These are phyloP conservation scores for Cecidostiba fungosa DNA, from an alignment of 2,888 invertebrate genomes.

Conservation along the genomic window DNA sequence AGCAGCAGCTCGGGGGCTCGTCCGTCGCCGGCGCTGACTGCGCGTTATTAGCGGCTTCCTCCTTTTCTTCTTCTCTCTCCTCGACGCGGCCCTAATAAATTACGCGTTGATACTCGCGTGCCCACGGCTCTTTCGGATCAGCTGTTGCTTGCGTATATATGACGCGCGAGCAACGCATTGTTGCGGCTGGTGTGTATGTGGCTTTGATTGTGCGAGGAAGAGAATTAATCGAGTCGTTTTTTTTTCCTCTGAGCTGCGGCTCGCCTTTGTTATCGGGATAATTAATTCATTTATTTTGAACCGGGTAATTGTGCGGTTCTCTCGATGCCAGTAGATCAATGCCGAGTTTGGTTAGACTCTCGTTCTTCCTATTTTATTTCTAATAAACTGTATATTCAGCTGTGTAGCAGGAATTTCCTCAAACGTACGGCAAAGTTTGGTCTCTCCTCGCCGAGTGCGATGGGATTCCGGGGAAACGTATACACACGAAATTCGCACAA, in stretches of 20 bases:
- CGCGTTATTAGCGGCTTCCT: slow-evolving; percentile 58
- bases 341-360: neutral
- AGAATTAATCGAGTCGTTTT: neutral
- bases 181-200: neutral
- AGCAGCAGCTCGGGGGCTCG: slow-evolving; percentile 27
- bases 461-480: neutral
- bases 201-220: neutral
- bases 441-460: neutral
- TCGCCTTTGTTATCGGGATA: neutral
- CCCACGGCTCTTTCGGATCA: slow-evolving; percentile 23
- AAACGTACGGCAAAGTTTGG: neutral
- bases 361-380: no score
- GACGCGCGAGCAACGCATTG: neutral
- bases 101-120: slow-evolving; percentile 50
- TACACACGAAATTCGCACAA: neutral
- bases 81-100: slow-evolving; percentile 51
- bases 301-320: neutral
- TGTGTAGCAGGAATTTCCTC: neutral
- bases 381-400: no score
- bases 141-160: neutral
- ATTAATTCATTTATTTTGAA: neutral
- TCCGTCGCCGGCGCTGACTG: neutral
- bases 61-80: slow-evolving; percentile 19
- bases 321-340: neutral
- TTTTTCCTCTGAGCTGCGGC: neutral